Evolutionary conservation across 2,888 invertebrate genomes (phyloP).

Genomic region (Drosophila rellima): DNA sequence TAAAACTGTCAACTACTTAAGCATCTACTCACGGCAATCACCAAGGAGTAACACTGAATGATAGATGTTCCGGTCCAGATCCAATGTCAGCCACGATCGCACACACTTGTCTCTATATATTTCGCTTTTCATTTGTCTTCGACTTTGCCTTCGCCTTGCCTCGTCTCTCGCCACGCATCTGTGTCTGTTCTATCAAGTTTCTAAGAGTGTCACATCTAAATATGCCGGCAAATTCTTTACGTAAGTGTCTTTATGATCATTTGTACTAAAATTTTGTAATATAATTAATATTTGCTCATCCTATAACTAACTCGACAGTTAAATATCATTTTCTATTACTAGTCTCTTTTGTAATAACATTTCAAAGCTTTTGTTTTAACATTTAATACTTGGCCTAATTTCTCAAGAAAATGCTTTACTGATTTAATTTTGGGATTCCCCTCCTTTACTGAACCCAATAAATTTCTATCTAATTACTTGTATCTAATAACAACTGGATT

Average conservation of each 20-base stretch:
- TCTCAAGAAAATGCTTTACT: background rate
- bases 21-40: slow-evolving; percentile 16
- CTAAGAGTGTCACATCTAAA: slow-evolving; percentile 24
- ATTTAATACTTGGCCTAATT: background rate
- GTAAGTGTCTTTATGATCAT: slow-evolving; percentile 43
- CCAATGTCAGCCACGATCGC: background rate
- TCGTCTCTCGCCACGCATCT: slow-evolving; percentile 47
- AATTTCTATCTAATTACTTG: background rate
- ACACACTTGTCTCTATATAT: slow-evolving; percentile 9
- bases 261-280: slow-evolving; percentile 4
- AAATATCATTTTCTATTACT: background rate
- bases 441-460: background rate
- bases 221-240: slow-evolving; percentile 33
- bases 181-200: slow-evolving; percentile 55
- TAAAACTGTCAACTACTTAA: slow-evolving; percentile 17
- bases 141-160: slow-evolving; percentile 36
- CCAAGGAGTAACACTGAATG: slow-evolving; percentile 5
- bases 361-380: slow-evolving; percentile 1
- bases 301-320: background rate
- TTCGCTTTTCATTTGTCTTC: slow-evolving; percentile 48
- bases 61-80: slow-evolving; percentile 10
- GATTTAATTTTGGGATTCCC: slow-evolving; percentile 2
- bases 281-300: background rate
- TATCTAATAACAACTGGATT: background rate
- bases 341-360: background rate